Base-by-base conservation (phyloP, 2,113 vertebrate species). In the Myrmecophaga tridactyla region DNA sequence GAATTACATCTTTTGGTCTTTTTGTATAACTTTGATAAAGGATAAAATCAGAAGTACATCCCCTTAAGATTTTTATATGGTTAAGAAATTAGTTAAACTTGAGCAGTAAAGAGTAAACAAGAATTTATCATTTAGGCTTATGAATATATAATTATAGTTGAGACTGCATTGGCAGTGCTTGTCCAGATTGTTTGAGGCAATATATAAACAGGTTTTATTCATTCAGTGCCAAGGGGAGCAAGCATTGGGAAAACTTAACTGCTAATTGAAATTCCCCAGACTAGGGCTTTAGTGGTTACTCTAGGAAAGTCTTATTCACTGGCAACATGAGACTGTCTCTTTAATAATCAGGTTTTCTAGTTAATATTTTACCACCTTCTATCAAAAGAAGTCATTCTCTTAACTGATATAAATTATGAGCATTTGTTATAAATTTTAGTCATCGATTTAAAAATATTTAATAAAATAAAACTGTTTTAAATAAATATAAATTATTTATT, bases 231-330 rank as follows among this genome's bases (percentile, higher is more conserved):
- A 94, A 17, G 34, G 90, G 80, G 51, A 95, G 17, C 1, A 88
- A 92, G 90, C 65, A 67, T 31, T 97, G 89, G 73, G 82, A 78
- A 94, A 96, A 88, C 65, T 31, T 92, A 87, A 85, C 48, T 78
- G 83, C 67, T 90, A 77, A 89, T 78, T 92, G 87, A 89, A 81
- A 39, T 96, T 97, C 73, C 51, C 85, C 77, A 88, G 94, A 46
- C 63, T 73, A 0, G 15, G 0, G 0, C 3, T 53, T 91, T 83
- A 12, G 34, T 87, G 34, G 21, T 94, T 95, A 77, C 9, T 72
- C n/a, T 73, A 62, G 36, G 83, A 80, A 94, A 41, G 21, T 92
- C 31, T 96, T 51, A 7, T 43, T 77, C 53, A 69, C 63, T 86
- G 72, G 62, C 56, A 91, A 15, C 46, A 3, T 93, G 89, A 88